Conservation (phyloP, 1,140 invertebrate species). For the Rhynchophorus ferrugineus region DNA sequence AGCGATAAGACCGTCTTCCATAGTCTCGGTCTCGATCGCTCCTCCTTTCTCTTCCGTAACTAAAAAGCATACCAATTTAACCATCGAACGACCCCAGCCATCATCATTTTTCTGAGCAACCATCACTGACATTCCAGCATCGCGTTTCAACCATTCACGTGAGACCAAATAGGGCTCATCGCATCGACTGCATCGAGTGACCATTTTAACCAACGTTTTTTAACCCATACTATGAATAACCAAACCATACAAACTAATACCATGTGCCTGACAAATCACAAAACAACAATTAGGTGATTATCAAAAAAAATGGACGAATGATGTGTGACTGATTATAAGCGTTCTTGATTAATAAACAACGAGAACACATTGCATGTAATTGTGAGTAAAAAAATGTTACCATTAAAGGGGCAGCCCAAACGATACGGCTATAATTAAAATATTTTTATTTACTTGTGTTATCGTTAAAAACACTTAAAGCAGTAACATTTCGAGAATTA, state of each 20-base stretch:
- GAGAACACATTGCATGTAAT: too few relatives aligned
- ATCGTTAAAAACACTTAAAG: too few relatives aligned
- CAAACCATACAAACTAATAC: slow-evolving; percentile 42
- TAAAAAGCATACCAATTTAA: slow-evolving; percentile 35
- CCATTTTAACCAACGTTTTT: slow-evolving; percentile 22
- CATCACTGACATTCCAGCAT: slow-evolving; percentile 1
- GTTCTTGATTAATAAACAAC: too few relatives aligned
- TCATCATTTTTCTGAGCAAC: background rate
- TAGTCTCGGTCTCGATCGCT: slow-evolving; percentile 34
- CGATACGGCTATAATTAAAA: too few relatives aligned
- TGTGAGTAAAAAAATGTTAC: too few relatives aligned
- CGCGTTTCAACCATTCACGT: slow-evolving; percentile 2
- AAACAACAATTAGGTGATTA: slow-evolving; percentile 38
- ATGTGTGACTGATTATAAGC: background rate
- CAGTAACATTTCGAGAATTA: too few relatives aligned
- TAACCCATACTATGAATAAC: slow-evolving; percentile 27
- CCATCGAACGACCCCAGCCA: slow-evolving; percentile 10
- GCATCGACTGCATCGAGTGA: slow-evolving; percentile 7
- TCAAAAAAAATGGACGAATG: background rate
- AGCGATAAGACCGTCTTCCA: slow-evolving; percentile 25
- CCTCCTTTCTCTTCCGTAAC: slow-evolving; percentile 38
- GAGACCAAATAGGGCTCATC: slow-evolving; percentile 10
- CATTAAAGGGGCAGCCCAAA: too few relatives aligned
- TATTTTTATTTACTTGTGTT: too few relatives aligned
- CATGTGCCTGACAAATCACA: slow-evolving; percentile 44